phyloP scores from a whole-genome alignment of 2,113 vertebrate genomes.

The Fregetta grallaria region DNA sequence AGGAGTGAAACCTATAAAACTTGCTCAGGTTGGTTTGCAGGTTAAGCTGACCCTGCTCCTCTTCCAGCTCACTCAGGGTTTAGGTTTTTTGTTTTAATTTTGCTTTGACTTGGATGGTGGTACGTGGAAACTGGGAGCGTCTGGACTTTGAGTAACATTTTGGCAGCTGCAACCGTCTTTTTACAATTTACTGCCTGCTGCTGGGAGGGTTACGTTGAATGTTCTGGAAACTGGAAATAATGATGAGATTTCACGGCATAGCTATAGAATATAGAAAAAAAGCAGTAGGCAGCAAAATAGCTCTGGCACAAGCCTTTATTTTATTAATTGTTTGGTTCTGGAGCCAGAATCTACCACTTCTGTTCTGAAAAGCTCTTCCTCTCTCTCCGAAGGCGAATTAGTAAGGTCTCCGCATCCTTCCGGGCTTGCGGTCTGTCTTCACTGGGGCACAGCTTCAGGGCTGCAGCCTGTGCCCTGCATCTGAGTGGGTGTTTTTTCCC shows the following conservation, averaged over 20 bases:
- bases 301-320: neutral
- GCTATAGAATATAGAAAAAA: neutral
- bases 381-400: neutral
- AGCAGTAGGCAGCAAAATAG: neutral
- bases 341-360: neutral
- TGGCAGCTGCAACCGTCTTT: neutral
- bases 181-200: constrained; percentile 9
- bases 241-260: neutral
- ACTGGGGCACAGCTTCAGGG: neutral
- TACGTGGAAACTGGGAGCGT: neutral
- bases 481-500: neutral
- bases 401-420: neutral
- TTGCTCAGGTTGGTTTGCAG: neutral
- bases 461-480: neutral
- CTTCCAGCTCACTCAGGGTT: neutral
- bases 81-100: neutral
- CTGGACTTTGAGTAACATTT: constrained; percentile 15
- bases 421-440: neutral
- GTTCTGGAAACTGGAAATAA: constrained; percentile 34
- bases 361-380: neutral
- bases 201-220: neutral
- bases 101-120: neutral
- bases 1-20: neutral
- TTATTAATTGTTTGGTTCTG: neutral
- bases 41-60: neutral